Evolutionary conservation across 1,140 invertebrate genomes (phyloP), one percentile per base, ranked within the genome.

Genomic region (Saxidomus purpurata): DNA sequence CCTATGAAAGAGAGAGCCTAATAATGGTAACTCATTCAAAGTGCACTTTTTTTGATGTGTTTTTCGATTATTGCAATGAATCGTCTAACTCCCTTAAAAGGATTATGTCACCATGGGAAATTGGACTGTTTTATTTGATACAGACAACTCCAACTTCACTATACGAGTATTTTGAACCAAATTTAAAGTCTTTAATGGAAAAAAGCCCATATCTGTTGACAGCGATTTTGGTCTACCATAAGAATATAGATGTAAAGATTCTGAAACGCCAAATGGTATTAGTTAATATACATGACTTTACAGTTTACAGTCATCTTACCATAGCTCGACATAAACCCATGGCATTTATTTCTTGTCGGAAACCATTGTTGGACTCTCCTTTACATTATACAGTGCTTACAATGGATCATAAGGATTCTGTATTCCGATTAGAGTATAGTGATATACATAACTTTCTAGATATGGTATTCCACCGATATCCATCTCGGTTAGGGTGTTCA

Each of bases 101-200:
- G 2, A 19, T 79, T 38, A 31, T 79, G 76, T 79, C 76, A 31
- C 34, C 76, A 25, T 79, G 76, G 76, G 76, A 79, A 19, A 22
- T 79, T 11, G 25, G n/a, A 11, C 3, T 79, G 28, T 34, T 36
- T 22, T 49, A 34, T 36, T 13, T 55, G 19, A 79, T 79, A 31
- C 17, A 28, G 13, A 79, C 25, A 55, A 4, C 34, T 6, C 25
- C 76, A 28, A 19, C 4, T n/a, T 1, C 9, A 52, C 34, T 79
- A 52, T 36, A 38, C 15, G 0, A 59, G 4, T 52, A 52, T 9
- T 6, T 79, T 52, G 76, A 79, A 38, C 76, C 76, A 31, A 28
- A 79, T 55, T 52, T 79, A n/a, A 52, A 28, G 13, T n/a, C 4
- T 31, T 31, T 79, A 1, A 31, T 47, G 49, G 13, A 28, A 25